Base-by-base conservation (phyloP, 2,113 vertebrate species). In the Odontesthes bonariensis region DNA sequence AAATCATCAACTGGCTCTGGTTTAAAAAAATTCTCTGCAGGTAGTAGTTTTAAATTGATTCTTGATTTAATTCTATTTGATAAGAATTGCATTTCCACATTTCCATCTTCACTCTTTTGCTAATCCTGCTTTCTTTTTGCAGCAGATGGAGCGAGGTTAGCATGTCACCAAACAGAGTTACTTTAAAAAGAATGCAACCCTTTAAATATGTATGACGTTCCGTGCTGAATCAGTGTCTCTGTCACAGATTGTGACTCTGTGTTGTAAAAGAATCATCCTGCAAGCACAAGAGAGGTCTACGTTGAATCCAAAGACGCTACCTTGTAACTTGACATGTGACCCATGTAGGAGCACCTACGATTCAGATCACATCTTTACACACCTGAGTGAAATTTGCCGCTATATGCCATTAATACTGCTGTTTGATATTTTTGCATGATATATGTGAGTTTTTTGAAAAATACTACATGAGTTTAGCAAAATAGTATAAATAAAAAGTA, bases 361-460 rank as follows among this genome's bases (percentile, higher is more conserved):
- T 38, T 38, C 5, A 38, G 10, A 10, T 1, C 35, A 38, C 19
- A 42, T 54, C 52, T 47, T 53, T n/a, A 40, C 64, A 66, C 71
- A 82, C 17, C 5, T 20, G 53, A 54, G 40, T 58, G 56, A 75
- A 89, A 75, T 57, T 38, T 19, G 27, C 83, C 77, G 27, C 27
- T 27, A 27, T 27, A 27, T 27, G 27, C 27, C 27, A 90, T 92
- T 80, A 90, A 89, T 90, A 84, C 78, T 88, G 57, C 89, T 49
- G 66, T 86, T 87, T 91, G 82, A 92, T 89, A 84, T 82, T 51
- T 60, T 73, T 35, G 22, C 62, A 27, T 82, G 63, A 72, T 73
- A 68, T 42, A 33, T 65, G 47, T 53, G n/a, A 46, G 20, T 23
- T 19, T 23, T 19, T 5, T 60, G 59, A 57, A 77, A 83, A 60